Evolutionary conservation across 2,113 vertebrate genomes (phyloP), one percentile per base, ranked within the genome.

Genomic region (Leptobrachium leishanense): DNA sequence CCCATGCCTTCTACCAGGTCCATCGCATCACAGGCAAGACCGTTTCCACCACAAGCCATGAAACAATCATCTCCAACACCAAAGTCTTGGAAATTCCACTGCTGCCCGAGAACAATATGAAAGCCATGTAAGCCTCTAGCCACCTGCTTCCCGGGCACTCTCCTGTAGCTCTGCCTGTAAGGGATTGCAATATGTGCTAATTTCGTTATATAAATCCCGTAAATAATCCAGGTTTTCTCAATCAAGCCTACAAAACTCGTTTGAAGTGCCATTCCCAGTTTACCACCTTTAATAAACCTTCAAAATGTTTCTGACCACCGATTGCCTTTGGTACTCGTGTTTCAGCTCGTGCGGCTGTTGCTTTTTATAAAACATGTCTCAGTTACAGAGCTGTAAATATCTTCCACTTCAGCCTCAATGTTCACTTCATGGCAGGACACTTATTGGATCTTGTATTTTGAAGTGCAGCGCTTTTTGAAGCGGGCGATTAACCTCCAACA

Each of bases 1-100:
- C 97, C 12, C 96, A 98, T 76, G 96, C 97, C 86, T 98, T 98
- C 94, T 98, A 98, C 92, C 97, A 98, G 92, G 97, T 98, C 67
- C 97, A 98, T 83, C 94, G 97, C 12, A 98, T 98, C 94, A 98
- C 97, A 0, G 97, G 97, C 79, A 98, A 98, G 88, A 98, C 97
- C 0, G 97, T 98, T 72, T 96, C 96, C 81, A 98, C 97, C 55
- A 95, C 94, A 89, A 98, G 97, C 90, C 97, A 97, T 0, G 97
- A 98, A 90, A 95, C 93, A 79, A 88, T 98, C 84, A 92, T 97
- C 85, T 95, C 92, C 86, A 96, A 95, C 90, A 98, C 96, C 94
- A 98, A 98, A 88, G 92, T 98, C 82, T 90, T 98, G 88, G 97
- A 98, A 89, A 96, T 98, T 70, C 97, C 96, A 0, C 91, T 98